Base-by-base conservation (phyloP, 2,113 vertebrate genomes). In the Mellivora capensis region DNA sequence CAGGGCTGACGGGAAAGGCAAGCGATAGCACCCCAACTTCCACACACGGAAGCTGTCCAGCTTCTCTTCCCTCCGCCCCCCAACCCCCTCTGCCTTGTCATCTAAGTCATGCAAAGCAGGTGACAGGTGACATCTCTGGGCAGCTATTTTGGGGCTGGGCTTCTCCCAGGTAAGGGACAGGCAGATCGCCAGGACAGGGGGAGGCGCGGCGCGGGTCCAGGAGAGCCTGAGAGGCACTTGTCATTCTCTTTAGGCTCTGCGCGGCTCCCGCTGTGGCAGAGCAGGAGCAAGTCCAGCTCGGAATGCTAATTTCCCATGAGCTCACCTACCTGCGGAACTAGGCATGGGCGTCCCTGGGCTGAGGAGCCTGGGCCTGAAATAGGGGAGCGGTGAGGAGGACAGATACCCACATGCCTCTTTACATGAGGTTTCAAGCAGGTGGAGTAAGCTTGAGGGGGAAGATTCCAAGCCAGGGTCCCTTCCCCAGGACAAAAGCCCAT, bases 271-370 rank as follows among this genome's bases (percentile, higher is more conserved):
- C 88, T 52, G 90, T 23, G 0, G 29, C 83, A 90, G 86, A 76
- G 62, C 74, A 29, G 59, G 84, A 90, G 71, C 39, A 57, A 54
- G 14, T 21, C 34, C 37, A 12, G 87, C 57, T 7, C 4, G 4
- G 91, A 86, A 91, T 61, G 79, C 88, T 90, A 20, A 39, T 52
- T 27, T 29, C 18, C 74, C 76, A 37, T 15, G 61, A 72, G 54
- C 80, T 95, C 94, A 77, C 67, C 79, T 88, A 34, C 79, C 86
- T 74, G n/a, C 20, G 1, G 76, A 54, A 57, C 72, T 25, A 59
- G 37, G 57, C 49, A 42, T 17, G 5, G 31, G 27, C 39, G 47
- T 54, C 39, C 31, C 11, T 10, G 57, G 59, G 47, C 62, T 1
- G 4, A 54, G 11, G 10, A 31, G 39, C 49, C 37, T 61, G 39